A percentile compares a stretch with the other conserved stretches of the same genome.
Evolutionary conservation across 2,797 vertebrate genomes (phyloP).

Genomic region (Fratercula arctica): DNA sequence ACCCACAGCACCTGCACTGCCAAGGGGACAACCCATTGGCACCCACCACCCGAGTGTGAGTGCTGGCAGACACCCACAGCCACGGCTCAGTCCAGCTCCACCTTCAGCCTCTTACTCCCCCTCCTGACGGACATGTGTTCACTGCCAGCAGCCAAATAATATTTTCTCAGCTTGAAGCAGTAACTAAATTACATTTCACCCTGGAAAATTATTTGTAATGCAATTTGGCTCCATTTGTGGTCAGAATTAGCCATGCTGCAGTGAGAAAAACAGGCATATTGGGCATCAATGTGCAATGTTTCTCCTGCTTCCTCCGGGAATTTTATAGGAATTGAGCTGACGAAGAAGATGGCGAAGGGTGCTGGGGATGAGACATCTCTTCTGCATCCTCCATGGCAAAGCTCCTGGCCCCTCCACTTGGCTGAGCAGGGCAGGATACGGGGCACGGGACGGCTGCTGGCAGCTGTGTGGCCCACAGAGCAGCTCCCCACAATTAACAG

Average conservation of each 20-base stretch:
- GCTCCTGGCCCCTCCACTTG: accelerated
- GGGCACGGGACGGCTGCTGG: not conserved
- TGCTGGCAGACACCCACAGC: accelerated
- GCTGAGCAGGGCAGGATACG: not conserved
- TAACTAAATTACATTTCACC: not conserved
- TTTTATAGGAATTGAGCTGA: not conserved
- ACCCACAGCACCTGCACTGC: not conserved
- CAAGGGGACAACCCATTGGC: accelerated
- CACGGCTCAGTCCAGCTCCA: not conserved
- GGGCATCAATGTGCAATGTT: accelerated
- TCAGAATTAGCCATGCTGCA: not conserved
- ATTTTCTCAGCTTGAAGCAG: not conserved
- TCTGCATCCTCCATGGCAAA: not conserved
- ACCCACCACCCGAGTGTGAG: not conserved
- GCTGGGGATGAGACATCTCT: accelerated
- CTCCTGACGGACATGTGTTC: accelerated
- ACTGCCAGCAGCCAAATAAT: not conserved
- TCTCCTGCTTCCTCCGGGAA: not conserved
- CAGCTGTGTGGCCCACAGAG: accelerated
- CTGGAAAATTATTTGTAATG: not conserved
- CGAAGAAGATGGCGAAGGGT: accelerated
- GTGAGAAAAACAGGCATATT: accelerated
- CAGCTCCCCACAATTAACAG: not conserved
- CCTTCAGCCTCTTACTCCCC: not conserved
- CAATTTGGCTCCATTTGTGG: not conserved